Conservation (phyloP, 2,888 invertebrate species). For the Steinernema carpocapsae region DNA sequence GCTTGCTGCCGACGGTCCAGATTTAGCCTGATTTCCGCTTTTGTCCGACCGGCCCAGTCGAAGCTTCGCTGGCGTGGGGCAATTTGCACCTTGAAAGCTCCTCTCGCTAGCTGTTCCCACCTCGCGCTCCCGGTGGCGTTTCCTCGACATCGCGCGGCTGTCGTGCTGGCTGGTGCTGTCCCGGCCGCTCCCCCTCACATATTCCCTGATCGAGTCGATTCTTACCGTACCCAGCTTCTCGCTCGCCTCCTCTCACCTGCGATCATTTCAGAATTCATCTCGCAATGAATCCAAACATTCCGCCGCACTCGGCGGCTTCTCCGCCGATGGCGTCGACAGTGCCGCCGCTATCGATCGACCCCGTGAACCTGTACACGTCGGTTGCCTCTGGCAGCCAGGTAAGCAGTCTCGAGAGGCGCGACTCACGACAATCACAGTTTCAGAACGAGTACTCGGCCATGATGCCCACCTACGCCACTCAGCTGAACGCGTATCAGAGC, state of each 20-base stretch:
- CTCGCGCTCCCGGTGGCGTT: background rate
- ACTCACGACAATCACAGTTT: background rate
- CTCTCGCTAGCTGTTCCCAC: background rate
- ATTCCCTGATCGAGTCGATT: conserved; percentile 24
- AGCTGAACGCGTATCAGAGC: background rate
- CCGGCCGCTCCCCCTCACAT: background rate
- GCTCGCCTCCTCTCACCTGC: background rate
- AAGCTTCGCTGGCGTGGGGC: background rate
- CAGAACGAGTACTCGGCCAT: conserved; percentile 37
- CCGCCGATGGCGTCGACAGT: conserved; percentile 5
- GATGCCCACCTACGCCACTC: conserved; percentile 26
- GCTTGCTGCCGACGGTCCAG: conserved; percentile 24
- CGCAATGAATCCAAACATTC: conserved; percentile 22
- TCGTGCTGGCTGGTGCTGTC: conserved; percentile 3
- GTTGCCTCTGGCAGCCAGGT: conserved; percentile 23
- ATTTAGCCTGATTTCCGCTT: conserved; percentile 15
- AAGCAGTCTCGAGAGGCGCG: background rate
- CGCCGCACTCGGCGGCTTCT: conserved; percentile 1
- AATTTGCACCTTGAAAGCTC: background rate
- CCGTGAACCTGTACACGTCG: conserved; percentile 25
- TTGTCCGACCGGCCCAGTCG: background rate
- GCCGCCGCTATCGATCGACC: conserved; percentile 3
- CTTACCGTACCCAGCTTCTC: conserved; percentile 13
- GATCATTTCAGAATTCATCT: conserved; percentile 18
- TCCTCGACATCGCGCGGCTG: conserved; percentile 9